Evolutionary conservation across 2,888 invertebrate species (phyloP), one percentile per base, ranked within the genome.

Genomic region (Polyploca ridens): DNA sequence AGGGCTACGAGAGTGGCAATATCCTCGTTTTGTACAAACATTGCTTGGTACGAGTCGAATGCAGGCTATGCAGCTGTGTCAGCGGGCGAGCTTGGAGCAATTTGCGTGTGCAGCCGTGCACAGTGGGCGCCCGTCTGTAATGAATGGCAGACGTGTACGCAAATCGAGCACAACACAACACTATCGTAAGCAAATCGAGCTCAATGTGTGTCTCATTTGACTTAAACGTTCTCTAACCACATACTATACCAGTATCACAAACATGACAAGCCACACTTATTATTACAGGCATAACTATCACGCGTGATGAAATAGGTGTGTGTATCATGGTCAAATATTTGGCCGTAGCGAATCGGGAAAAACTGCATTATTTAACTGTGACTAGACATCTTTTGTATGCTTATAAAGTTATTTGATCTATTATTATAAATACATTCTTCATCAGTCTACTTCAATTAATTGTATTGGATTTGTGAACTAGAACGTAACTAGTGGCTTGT

Each of bases 81-180:
- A 88, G 88, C 88, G 84, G 85, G 85, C 78, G 83, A 85, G 83
- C 84, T 78, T 79, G 70, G 83, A 84, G 86, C 88, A 90, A 91
- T 90, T 92, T 90, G 90, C 88, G 88, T 89, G 90, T 89, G 90
- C 90, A 89, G 80, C 87, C 79, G 88, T 85, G 90, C 91, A 87
- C 90, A 88, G 89, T 90, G 84, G 90, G 89, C 87, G 91, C 86
- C 85, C 90, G 78, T 74, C 80, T 79, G 84, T 88, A 89, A 90
- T 90, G 87, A 88, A 89, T 87, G 81, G 85, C 78, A 76, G 81
- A 84, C 87, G 83, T 83, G 84, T 83, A 83, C 79, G 78, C 81
- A 84, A 78, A 86, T 86, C 81, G 78, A 80, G 82, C 83, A 81
- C 83, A 84, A 82, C 83, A 81, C 83, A 84, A 82, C 79, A 81